Evolutionary conservation across 2,113 vertebrate genomes (phyloP).

Genomic region (Phaethon lepturus): DNA sequence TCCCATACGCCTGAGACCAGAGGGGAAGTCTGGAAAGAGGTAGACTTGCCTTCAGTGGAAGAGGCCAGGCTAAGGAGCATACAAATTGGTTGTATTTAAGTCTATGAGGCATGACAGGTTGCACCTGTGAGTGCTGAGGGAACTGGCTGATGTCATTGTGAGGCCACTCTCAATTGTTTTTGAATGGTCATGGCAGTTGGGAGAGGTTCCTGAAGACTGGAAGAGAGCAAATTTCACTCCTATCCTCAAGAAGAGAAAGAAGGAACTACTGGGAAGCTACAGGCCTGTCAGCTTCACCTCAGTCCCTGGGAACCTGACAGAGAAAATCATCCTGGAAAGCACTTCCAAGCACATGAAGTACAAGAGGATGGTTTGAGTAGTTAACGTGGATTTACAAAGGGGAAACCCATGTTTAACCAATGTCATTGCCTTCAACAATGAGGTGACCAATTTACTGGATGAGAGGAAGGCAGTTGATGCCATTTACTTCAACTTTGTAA

Average conservation of each 20-base stretch:
- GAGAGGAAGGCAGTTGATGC: background rate
- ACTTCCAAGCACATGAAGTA: background rate
- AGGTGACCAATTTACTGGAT: background rate
- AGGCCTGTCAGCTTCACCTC: background rate
- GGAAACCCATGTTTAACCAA: background rate
- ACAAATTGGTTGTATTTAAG: background rate
- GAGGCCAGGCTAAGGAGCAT: background rate
- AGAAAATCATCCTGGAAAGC: background rate
- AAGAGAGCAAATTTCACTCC: background rate
- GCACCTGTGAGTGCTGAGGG: background rate
- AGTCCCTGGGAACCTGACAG: background rate
- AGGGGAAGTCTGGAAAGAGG: background rate
- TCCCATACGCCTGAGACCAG: background rate
- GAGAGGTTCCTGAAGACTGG: background rate
- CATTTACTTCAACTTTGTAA: background rate
- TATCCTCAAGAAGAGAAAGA: background rate
- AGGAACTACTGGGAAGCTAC: background rate
- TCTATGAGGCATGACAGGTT: background rate
- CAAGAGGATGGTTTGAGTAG: background rate
- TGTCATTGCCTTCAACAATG: background rate
- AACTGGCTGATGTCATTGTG: background rate
- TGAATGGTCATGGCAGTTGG: background rate
- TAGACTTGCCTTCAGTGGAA: background rate
- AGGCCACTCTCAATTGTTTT: background rate
- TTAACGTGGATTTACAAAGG: background rate